Evolutionary conservation across 92 coral and sea anemone genomes (phyloP), one percentile per base, ranked within the genome.

Genomic region (Actinostola sp.): DNA sequence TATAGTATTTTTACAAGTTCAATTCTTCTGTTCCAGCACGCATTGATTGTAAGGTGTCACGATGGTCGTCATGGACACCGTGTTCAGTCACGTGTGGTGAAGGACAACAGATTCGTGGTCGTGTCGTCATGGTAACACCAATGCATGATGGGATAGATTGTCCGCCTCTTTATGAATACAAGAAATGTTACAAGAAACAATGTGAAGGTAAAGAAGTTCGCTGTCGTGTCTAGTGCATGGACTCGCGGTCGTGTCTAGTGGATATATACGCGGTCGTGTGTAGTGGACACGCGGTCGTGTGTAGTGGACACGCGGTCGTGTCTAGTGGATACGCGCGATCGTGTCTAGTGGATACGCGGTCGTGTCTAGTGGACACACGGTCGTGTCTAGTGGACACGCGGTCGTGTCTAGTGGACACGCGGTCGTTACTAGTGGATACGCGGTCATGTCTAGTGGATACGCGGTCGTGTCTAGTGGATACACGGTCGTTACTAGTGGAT

Each of bases 21-120:
- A 49, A 8, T 28, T 11, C 16, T 80, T 48, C 2, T 46, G 33
- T 41, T 31, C 27, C 59, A 72, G 48, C 63, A 19, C 77, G 87
- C 39, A 68, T 86, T 41, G 74, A 94, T 52, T 94, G 98, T 51
- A 53, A 56, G 67, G 90, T 94, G 5, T 79, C 98, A 38, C 85
- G 89, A 29, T 94, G 98, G 98, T 91, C 98, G 65, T 64, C 85
- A 52, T 94, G 98, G 98, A 72, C 78, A 38, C 48, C 82, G 12
- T 94, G 98, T 20, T 85, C 90, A 8, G 86, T 61, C 72, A 75
- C 79, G 50, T 91, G 94, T 58, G 88, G 94, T 28, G 70, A 0
- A n/a, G 96, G 91, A 21, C 33, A 32, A 0, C 92, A 81, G 46
- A 21, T 63, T 9, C 90, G 98, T 51, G 92, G 89, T 0, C 92